Evolutionary conservation across 2,113 vertebrate species (phyloP), one percentile per base, ranked within the genome.

Genomic region (Gymnogyps californianus): DNA sequence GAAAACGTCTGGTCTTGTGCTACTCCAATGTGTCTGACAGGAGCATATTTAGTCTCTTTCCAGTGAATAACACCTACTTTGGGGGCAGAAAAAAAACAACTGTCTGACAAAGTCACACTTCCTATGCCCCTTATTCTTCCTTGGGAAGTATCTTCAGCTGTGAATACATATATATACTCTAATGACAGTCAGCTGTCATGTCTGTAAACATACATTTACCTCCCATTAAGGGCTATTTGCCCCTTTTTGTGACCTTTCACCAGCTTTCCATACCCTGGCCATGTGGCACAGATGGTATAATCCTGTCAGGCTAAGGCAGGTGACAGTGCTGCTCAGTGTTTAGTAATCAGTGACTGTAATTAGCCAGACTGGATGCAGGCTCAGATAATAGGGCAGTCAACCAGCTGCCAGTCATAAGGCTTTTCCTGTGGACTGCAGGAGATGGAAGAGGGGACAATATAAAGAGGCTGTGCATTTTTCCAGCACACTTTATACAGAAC

Each of bases 261-360:
- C 95, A 97, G 80, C 92, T 97, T 96, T 96, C 95, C 92, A 90
- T 98, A 97, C 95, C 96, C 96, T 77, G 94, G 97, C 98, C 98
- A 98, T 98, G 97, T 98, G 98, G 98, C 98, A 99, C 99, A 99
- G 98, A 99, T 99, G 99, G 99, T 98, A 98, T 98, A 97, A 98
- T 98, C 98, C 98, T 98, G 98, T 98, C 98, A 98, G 98, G 98
- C 96, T 94, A 96, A 96, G 96, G 99, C 99, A 99, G 99, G 99
- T 99, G 98, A 98, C 96, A 97, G 98, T 89, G 95, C 96, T 91
- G 96, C 97, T 98, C 96, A 97, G 97, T 98, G 97, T 98, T 98
- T 98, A 98, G 98, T 98, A 98, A 98, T 99, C 98, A 99, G 98
- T 96, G 98, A 97, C 98, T 99, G 98, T 99, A 99, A 99, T 99